Evolutionary conservation across 1,140 invertebrate species (phyloP).

Genomic region (Anastatus disparis): DNA sequence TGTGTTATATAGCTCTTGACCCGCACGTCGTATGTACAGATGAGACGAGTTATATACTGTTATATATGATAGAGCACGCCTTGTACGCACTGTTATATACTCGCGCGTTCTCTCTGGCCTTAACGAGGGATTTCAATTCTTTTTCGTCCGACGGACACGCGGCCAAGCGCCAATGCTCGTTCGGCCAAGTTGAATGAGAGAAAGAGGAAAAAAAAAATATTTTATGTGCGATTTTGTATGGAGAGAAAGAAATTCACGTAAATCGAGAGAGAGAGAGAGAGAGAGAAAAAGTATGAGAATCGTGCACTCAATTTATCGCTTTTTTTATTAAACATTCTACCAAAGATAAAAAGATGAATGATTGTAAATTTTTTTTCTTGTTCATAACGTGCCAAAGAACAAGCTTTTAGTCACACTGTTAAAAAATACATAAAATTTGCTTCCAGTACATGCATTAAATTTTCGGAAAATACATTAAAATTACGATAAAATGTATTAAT

Average conservation of each 20-base stretch:
- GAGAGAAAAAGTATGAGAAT: not conserved
- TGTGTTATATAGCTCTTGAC: no score
- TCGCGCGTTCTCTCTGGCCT: not conserved
- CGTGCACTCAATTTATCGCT: not conserved
- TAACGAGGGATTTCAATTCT: slow-evolving; percentile 45
- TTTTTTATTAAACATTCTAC: not conserved
- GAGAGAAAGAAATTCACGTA: not conserved
- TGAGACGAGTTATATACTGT: no score
- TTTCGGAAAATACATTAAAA: no score
- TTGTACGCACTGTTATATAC: not conserved
- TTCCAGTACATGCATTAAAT: no score
- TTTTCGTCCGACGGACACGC: not conserved
- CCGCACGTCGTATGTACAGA: no score
- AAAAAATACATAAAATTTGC: no score
- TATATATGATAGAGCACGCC: not conserved
- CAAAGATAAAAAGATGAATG: no score
- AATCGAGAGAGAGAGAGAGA: not conserved
- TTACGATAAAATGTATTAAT: no score
- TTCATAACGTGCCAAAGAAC: no score
- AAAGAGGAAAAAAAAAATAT: not conserved
- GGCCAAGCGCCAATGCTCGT: not conserved
- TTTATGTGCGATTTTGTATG: no score
- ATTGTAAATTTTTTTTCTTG: no score
- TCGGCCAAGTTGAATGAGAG: not conserved
- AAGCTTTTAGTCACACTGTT: no score